These are phyloP conservation scores for Chrysochloris asiatica DNA, from an alignment of 2,113 vertebrate genomes.

Conservation along the genomic window DNA sequence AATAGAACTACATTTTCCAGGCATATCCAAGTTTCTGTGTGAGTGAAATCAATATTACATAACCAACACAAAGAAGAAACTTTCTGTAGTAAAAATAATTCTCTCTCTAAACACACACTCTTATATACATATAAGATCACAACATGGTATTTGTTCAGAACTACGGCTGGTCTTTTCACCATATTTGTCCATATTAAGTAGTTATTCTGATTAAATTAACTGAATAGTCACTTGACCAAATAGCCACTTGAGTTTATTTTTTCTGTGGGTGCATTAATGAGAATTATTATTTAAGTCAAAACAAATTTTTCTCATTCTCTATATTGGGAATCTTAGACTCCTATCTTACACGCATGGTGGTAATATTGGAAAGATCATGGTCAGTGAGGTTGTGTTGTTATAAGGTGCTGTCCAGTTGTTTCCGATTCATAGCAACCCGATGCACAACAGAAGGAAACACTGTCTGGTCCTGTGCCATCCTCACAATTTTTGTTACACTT, in stretches of 20 bases:
- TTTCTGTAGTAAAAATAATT: slow-evolving; percentile 45
- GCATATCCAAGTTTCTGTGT: slow-evolving; percentile 6
- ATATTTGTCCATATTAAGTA: neutral
- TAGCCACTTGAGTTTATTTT: neutral
- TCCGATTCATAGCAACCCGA: no score
- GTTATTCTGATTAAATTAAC: slow-evolving; percentile 32
- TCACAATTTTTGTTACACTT: no score
- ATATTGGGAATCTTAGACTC: neutral
- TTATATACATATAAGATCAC: neutral
- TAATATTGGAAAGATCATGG: neutral
- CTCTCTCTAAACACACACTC: neutral
- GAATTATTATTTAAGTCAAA: neutral
- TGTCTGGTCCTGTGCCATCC: no score
- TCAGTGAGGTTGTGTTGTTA: no score
- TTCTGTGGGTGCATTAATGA: neutral
- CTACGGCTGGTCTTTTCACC: neutral
- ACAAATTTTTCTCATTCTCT: neutral
- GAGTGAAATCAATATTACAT: slow-evolving; percentile 46
- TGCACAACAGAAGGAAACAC: no score
- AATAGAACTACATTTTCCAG: slow-evolving; percentile 56
- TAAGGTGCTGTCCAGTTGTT: no score
- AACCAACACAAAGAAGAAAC: slow-evolving; percentile 28
- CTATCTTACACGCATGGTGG: neutral
- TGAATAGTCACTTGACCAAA: neutral
- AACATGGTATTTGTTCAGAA: neutral